phyloP scores from a whole-genome alignment of 1,140 invertebrate genomes.

The Drosophila pseudoobscura region DNA sequence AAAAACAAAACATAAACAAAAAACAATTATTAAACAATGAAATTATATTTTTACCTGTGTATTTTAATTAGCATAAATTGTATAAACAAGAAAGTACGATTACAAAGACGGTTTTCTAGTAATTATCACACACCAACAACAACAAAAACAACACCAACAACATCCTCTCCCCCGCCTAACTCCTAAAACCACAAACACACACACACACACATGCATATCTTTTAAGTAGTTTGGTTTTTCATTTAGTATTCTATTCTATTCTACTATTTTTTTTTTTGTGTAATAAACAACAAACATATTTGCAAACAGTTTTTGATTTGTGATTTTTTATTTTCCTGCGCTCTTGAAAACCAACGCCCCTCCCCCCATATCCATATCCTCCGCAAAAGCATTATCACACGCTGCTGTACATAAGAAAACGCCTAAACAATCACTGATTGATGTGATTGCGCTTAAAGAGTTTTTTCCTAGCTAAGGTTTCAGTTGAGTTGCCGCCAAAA shows the following conservation, averaged over 20 bases:
- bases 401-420: conserved; percentile 60
- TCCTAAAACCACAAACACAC: conserved; percentile 24
- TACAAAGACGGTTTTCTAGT: conserved; percentile 78
- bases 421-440: conserved; percentile 67
- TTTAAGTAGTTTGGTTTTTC: conserved; percentile 77
- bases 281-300: conserved; percentile 69
- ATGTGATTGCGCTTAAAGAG: conserved; percentile 46
- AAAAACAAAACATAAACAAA: conserved; percentile 37
- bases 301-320: conserved; percentile 49
- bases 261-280: conserved; percentile 62
- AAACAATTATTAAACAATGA: conserved; percentile 75
- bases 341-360: conserved; percentile 15
- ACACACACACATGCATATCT: conserved; percentile 53
- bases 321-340: conserved; percentile 24
- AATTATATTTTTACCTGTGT: conserved; percentile 81
- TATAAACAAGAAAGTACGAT: conserved; percentile 70
- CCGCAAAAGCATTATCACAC: conserved; percentile 25
- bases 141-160: no score
- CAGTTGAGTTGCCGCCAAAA: conserved; percentile 46
- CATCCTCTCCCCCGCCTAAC: conserved; percentile 8
- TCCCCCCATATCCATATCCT: conserved; percentile 32
- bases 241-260: conserved; percentile 69
- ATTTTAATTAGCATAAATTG: conserved; percentile 80
- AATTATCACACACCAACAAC: conserved; percentile 50
- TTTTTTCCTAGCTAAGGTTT: conserved; percentile 76